Evolutionary conservation across 2,113 vertebrate species (phyloP).

Genomic region (Notothenia rossii): DNA sequence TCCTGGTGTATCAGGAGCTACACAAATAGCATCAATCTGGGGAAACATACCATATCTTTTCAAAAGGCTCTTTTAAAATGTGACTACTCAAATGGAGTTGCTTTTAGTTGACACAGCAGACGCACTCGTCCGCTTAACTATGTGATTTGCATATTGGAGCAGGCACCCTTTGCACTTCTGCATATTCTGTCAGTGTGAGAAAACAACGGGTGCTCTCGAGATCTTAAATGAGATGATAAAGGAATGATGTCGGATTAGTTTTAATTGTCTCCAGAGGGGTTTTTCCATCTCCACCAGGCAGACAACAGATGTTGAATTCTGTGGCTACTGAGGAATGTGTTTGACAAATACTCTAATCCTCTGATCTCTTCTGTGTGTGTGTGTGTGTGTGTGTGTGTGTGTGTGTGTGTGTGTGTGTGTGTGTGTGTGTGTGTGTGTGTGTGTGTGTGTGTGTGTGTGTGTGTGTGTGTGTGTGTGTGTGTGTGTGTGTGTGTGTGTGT

Average conservation of each 20-base stretch:
- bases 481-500: too few species aligned
- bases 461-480: background rate
- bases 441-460: background rate
- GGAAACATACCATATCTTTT: background rate
- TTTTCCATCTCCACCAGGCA: constrained; percentile 9
- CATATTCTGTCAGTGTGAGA: background rate
- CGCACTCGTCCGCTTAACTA: constrained; percentile 7
- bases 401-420: background rate
- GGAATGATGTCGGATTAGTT: constrained; percentile 39
- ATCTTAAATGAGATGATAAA: background rate
- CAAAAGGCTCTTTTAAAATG: constrained; percentile 35
- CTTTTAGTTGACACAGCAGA: constrained; percentile 40
- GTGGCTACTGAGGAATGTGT: constrained; percentile 59
- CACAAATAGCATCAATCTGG: constrained; percentile 38
- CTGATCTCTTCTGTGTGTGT: background rate
- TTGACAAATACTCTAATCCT: constrained; percentile 64
- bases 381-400: background rate
- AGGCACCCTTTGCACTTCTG: background rate
- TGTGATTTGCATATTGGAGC: constrained; percentile 14
- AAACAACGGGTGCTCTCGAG: background rate
- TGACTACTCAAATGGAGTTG: constrained; percentile 5
- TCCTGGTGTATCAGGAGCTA: constrained; percentile 38
- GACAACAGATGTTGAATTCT: constrained; percentile 63
- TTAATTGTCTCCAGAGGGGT: constrained; percentile 27
- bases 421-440: background rate